Percentiles rank a stretch among this genome's conserved stretches.
Conservation (phyloP, 2,113 vertebrate species). For the Turdus rufiventris region DNA sequence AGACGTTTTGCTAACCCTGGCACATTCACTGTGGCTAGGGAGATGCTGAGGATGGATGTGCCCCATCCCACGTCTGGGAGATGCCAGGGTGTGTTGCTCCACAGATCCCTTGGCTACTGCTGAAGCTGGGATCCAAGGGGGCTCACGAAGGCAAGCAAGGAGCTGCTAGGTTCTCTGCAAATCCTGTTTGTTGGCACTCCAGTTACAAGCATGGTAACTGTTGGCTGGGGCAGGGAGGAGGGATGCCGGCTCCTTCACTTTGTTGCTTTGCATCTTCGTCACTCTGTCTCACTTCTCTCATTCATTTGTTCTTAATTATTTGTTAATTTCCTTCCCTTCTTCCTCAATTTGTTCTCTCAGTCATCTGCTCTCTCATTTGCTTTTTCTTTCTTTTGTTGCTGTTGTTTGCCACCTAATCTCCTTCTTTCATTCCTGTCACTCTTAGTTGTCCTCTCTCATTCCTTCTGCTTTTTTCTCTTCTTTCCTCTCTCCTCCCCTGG, state of each 20-base stretch:
- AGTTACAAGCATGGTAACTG: not conserved
- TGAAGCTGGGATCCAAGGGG: not conserved
- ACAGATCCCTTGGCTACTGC: not conserved
- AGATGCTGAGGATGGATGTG: not conserved
- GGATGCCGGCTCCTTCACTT: not conserved
- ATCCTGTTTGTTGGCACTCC: not conserved
- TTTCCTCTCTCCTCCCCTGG: not conserved
- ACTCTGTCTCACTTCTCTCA: conserved; percentile 4
- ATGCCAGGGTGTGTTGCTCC: not conserved
- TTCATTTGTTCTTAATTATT: conserved; percentile 60
- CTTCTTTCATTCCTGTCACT: conserved; percentile 3
- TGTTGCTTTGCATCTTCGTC: not conserved
- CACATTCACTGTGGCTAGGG: not conserved
- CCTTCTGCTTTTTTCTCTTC: not conserved
- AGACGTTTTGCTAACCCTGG: not conserved
- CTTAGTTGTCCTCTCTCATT: not conserved
- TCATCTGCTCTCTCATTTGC: conserved; percentile 30
- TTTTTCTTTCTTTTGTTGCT: conserved; percentile 42
- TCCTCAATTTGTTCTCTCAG: conserved; percentile 49
- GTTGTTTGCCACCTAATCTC: not conserved
- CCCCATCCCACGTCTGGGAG: not conserved
- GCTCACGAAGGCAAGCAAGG: not conserved
- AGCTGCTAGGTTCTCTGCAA: not conserved
- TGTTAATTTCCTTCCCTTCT: conserved; percentile 62
- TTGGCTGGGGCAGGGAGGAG: not conserved